phyloP scores from a whole-genome alignment of 2,113 vertebrate genomes.

The Physeter macrocephalus region DNA sequence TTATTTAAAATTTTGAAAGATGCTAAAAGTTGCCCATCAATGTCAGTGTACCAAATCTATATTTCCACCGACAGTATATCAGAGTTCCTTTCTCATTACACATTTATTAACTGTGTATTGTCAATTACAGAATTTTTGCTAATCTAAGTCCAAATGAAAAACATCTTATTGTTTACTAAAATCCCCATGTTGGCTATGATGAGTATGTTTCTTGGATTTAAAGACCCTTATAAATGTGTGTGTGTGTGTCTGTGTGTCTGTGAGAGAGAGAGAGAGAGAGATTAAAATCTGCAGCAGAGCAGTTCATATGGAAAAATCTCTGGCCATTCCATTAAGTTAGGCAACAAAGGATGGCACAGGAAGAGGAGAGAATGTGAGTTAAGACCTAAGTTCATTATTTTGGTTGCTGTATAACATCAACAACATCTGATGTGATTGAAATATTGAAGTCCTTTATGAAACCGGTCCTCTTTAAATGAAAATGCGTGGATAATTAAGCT shows the following conservation, averaged over 20 bases:
- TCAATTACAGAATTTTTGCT: not conserved
- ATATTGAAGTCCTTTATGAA: constrained; percentile 47
- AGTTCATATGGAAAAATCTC: constrained; percentile 20
- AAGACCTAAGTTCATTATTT: constrained; percentile 32
- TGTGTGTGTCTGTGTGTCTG: not conserved
- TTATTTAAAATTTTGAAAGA: not conserved
- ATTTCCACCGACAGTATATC: not conserved
- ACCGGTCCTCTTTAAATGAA: constrained; percentile 38
- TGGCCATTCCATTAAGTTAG: not conserved
- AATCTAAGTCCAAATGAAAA: not conserved
- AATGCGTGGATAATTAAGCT: constrained; percentile 62
- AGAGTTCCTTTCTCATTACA: not conserved
- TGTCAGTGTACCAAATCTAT: not conserved
- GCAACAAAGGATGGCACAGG: not conserved
- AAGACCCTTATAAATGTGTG: not conserved
- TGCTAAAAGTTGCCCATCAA: not conserved
- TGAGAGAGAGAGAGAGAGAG: not conserved
- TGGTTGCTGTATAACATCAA: not conserved
- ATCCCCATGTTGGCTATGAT: not conserved
- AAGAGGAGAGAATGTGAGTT: not conserved
- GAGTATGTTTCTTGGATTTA: not conserved
- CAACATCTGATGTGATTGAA: constrained; percentile 58
- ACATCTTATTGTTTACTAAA: not conserved
- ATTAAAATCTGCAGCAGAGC: not conserved
- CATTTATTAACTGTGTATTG: not conserved